phyloP scores from a whole-genome alignment of 2,797 vertebrate species.

The Poecile montanus region DNA sequence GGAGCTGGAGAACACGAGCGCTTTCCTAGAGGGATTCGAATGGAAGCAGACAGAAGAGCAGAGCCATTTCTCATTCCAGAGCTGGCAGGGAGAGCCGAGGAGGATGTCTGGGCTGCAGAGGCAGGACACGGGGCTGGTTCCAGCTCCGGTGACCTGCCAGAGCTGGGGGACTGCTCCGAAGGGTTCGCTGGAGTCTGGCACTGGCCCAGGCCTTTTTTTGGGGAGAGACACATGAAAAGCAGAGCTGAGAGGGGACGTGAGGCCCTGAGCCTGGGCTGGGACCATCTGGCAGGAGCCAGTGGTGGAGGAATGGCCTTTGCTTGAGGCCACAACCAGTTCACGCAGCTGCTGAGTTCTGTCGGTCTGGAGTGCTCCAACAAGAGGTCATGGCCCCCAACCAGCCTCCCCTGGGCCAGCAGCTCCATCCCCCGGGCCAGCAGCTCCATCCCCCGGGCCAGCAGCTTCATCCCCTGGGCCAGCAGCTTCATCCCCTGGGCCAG shows the following conservation, averaged over 20 bases:
- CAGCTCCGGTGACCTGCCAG: constrained; percentile 34
- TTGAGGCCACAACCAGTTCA: not conserved
- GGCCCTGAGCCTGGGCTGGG: constrained; percentile 5
- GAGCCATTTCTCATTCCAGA: constrained; percentile 27
- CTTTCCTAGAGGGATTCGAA: constrained; percentile 53
- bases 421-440: not conserved
- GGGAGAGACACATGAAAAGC: not conserved
- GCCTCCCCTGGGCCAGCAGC: not conserved
- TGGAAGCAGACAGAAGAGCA: constrained; percentile 51
- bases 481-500: not conserved
- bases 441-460: not conserved
- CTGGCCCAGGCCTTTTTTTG: not conserved
- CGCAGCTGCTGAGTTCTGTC: not conserved
- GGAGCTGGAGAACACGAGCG: constrained; percentile 22
- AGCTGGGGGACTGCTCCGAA: not conserved
- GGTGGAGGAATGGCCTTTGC: not conserved
- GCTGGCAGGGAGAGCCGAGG: constrained; percentile 40
- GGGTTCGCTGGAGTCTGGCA: not conserved
- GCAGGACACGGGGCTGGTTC: not conserved
- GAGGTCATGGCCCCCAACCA: not conserved
- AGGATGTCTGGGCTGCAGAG: constrained; percentile 52
- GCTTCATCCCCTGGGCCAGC: not conserved
- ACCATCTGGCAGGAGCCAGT: constrained; percentile 2
- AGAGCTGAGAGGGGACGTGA: constrained; percentile 9
- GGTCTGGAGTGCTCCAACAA: not conserved